Percentiles rank a stretch among this genome's conserved stretches.
These are phyloP conservation scores for Nasonovia ribisnigri DNA, from an alignment of 2,888 invertebrate species.

Conservation along the genomic window DNA sequence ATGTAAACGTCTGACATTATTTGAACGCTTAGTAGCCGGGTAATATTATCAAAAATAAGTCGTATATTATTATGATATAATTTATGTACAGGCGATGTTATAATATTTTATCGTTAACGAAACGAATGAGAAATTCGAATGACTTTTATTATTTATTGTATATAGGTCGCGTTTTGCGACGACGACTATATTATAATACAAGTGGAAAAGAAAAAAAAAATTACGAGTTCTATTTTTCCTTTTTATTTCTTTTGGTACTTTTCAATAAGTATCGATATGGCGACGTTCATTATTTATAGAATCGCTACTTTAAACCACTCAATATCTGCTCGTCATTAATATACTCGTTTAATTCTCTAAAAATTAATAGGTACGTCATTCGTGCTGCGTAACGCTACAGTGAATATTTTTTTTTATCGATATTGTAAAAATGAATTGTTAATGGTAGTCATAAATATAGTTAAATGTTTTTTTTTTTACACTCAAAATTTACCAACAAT, in stretches of 20 bases:
- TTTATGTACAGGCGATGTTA: background rate
- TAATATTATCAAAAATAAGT: background rate
- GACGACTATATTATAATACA: background rate
- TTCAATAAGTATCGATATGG: background rate
- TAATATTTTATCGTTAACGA: background rate
- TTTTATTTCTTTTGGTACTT: background rate
- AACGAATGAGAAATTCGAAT: background rate
- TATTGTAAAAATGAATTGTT: background rate
- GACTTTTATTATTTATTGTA: background rate
- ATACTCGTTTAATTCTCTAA: background rate
- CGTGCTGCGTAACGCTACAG: background rate
- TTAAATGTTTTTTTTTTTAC: background rate
- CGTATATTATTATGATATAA: background rate
- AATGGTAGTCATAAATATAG: background rate
- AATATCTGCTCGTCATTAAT: background rate
- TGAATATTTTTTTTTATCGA: background rate
- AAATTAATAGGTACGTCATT: background rate
- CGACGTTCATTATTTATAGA: background rate
- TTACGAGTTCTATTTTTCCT: background rate
- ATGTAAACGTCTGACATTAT: background rate
- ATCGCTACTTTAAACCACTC: background rate
- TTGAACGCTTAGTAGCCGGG: background rate
- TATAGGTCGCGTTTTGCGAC: background rate
- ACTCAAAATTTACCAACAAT: no score
- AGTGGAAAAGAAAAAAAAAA: background rate